A percentile compares a stretch with the other conserved stretches of the same genome.
Evolutionary conservation across 2,888 invertebrate species (phyloP).

Genomic region (Tridacna gigas): DNA sequence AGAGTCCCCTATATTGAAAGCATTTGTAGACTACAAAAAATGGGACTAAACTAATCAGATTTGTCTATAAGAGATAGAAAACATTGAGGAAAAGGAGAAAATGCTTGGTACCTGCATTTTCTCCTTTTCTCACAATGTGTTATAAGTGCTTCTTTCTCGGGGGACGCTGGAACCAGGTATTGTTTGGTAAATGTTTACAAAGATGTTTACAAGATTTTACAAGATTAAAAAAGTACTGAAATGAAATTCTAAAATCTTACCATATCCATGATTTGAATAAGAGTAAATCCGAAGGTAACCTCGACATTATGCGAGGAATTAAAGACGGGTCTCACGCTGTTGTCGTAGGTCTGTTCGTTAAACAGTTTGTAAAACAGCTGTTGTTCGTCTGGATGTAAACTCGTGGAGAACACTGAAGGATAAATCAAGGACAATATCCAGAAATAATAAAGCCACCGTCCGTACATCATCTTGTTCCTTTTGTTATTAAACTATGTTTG

Average conservation of each 20-base stretch:
- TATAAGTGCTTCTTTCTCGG: neutral
- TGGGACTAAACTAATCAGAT: too few relatives aligned
- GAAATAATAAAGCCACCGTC: neutral
- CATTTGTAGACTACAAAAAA: too few relatives aligned
- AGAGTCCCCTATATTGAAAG: too few relatives aligned
- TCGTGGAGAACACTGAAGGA: slow-evolving; percentile 46
- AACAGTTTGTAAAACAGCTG: slow-evolving; percentile 85
- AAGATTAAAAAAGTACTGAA: too few relatives aligned
- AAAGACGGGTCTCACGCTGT: slow-evolving; percentile 86
- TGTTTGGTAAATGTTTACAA: neutral
- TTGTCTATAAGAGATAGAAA: neutral
- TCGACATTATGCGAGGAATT: slow-evolving; percentile 86
- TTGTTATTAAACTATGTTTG: neutral
- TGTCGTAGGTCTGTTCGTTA: slow-evolving; percentile 85
- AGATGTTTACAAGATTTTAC: too few relatives aligned
- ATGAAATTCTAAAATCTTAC: slow-evolving; percentile 78
- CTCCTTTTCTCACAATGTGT: neutral
- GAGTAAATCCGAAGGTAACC: slow-evolving; percentile 86
- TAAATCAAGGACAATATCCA: slow-evolving; percentile 22
- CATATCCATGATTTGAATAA: slow-evolving; percentile 87
- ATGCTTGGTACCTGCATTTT: neutral
- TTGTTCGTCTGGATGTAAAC: slow-evolving; percentile 84
- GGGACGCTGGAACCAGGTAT: neutral
- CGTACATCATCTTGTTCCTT: slow-evolving; percentile 7
- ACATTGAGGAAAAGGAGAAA: neutral